Percentiles rank a stretch among this genome's conserved stretches.
These are phyloP conservation scores for Corapipo altera DNA, from an alignment of 2,113 vertebrate genomes.

Conservation along the genomic window DNA sequence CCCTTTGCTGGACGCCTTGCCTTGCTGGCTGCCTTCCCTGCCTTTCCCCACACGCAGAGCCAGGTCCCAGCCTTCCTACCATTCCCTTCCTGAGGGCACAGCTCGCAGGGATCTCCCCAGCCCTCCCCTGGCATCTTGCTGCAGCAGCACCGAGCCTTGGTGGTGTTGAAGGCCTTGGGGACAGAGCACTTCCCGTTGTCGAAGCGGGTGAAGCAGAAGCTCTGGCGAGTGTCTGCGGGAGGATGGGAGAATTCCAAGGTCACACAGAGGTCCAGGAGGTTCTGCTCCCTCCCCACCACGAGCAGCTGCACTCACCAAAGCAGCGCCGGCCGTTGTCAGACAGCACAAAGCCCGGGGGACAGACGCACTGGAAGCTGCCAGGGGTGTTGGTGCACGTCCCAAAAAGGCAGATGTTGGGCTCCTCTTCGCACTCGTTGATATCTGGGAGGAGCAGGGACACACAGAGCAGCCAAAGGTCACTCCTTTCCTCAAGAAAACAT, in stretches of 20 bases:
- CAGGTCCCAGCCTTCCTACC: conserved; percentile 68
- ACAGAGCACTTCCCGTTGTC: conserved; percentile 87
- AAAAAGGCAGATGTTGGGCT: conserved; percentile 88
- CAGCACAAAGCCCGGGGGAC: conserved; percentile 85
- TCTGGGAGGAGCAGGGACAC: conserved; percentile 70
- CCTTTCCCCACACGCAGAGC: neutral
- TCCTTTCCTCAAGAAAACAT: neutral
- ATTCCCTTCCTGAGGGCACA: conserved; percentile 85
- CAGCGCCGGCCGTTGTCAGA: conserved; percentile 88
- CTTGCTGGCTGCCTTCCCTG: neutral
- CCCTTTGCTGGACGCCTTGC: neutral
- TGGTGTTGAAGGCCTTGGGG: conserved; percentile 91
- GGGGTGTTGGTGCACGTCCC: conserved; percentile 90
- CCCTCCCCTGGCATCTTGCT: conserved; percentile 92
- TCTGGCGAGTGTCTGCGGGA: conserved; percentile 85
- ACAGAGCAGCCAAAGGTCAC: neutral
- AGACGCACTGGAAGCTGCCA: conserved; percentile 90
- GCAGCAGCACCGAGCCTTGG: conserved; percentile 93
- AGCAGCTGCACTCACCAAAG: conserved; percentile 81
- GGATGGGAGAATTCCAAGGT: rapidly evolving
- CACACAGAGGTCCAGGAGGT: neutral
- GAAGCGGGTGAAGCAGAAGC: conserved; percentile 94
- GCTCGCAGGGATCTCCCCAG: conserved; percentile 94
- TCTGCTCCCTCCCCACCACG: rapidly evolving
- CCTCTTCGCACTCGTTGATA: conserved; percentile 88